These are phyloP conservation scores for Chromobotia macracanthus DNA, from an alignment of 2,797 vertebrate species.

Conservation along the genomic window DNA sequence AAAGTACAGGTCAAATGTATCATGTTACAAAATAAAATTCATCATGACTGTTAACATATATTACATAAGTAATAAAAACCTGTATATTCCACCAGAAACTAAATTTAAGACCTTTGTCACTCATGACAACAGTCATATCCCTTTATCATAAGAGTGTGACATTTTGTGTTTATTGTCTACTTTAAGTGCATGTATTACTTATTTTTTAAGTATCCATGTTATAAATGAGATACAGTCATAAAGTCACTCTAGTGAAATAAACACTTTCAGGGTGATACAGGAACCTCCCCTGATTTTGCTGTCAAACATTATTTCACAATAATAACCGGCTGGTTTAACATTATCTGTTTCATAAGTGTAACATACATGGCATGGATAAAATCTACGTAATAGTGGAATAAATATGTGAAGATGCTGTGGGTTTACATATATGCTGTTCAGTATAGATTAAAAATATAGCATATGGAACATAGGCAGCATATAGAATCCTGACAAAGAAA, in stretches of 20 bases:
- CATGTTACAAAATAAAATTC: no score
- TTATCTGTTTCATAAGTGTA: not conserved
- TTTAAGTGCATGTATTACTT: no score
- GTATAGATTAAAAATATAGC: not conserved
- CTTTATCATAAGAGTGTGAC: no score
- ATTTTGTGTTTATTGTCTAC: no score
- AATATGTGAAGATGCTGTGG: not conserved
- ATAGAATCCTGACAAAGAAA: not conserved
- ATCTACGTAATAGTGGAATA: not conserved
- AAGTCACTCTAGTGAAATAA: not conserved
- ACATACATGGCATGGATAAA: not conserved
- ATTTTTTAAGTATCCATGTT: no score
- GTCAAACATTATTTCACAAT: no score
- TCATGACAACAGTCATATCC: no score
- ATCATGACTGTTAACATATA: no score
- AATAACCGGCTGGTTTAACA: not conserved
- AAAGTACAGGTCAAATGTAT: not conserved
- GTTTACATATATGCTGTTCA: conserved; percentile 4
- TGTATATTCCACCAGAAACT: not conserved
- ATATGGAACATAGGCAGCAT: conserved; percentile 14
- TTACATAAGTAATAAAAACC: not conserved
- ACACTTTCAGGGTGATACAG: no score
- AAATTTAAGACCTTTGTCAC: no score
- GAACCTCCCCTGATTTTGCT: no score
- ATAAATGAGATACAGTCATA: not conserved